Evolutionary conservation across 1,140 invertebrate genomes (phyloP).

Genomic region (Pseudoatta argentina): DNA sequence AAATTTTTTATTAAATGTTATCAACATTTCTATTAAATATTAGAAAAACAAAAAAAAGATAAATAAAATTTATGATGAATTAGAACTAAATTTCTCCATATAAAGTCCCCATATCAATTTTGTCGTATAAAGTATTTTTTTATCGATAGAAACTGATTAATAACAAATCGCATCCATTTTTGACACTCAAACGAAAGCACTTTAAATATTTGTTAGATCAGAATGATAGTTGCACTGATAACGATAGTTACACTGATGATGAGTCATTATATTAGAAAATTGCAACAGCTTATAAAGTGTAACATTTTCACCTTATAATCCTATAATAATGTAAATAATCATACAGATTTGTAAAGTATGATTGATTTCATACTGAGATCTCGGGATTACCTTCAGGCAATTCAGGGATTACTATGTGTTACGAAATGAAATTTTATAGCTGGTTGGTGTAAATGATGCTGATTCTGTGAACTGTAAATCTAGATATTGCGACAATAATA

Average conservation of each 20-base stretch:
- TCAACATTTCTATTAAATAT: too few relatives aligned
- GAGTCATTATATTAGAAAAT: conserved; percentile 31
- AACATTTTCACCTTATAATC: conserved; percentile 31
- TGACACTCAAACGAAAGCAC: background rate
- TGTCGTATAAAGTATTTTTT: background rate
- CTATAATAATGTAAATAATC: conserved; percentile 40
- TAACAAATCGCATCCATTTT: background rate
- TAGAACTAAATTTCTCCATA: background rate
- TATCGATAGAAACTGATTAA: background rate
- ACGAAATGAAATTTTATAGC: conserved; percentile 29
- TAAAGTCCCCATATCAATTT: background rate
- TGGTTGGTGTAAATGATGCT: background rate
- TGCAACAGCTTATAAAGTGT: conserved; percentile 4
- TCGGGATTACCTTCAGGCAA: conserved; percentile 32
- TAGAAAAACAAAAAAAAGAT: background rate
- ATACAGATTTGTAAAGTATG: conserved; percentile 33
- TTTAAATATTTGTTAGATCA: background rate
- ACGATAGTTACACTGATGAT: conserved; percentile 3
- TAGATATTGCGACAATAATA: background rate
- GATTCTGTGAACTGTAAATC: background rate
- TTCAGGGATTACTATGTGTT: conserved; percentile 32
- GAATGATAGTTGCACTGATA: background rate
- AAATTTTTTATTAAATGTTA: background rate
- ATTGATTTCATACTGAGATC: conserved; percentile 33
- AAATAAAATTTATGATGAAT: background rate